Conservation (phyloP, 2,113 vertebrate species). For the Empidonax alnorum region DNA sequence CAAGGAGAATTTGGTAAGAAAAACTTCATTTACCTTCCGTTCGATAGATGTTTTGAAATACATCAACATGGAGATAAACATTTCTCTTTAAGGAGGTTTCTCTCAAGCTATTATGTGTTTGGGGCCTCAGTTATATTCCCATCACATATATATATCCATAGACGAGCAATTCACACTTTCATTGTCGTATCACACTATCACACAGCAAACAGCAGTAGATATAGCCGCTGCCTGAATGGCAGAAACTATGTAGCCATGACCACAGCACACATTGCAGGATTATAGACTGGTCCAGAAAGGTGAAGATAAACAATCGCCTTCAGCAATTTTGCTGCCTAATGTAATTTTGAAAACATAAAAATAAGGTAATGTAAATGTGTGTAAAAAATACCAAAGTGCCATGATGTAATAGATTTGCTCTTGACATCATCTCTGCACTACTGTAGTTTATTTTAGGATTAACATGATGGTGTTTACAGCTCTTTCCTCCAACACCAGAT, state of each 20-base stretch:
- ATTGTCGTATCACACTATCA: background rate
- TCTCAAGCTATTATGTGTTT: background rate
- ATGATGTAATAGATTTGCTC: background rate
- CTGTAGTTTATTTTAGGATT: background rate
- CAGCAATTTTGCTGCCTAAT: background rate
- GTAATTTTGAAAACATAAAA: background rate
- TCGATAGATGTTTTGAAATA: background rate
- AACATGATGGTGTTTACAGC: background rate
- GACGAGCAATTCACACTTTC: background rate
- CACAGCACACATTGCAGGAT: background rate
- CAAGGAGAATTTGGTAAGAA: background rate
- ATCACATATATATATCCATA: background rate
- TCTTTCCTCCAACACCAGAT: background rate
- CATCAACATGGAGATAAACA: background rate
- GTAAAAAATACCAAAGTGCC: background rate
- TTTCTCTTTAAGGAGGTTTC: background rate
- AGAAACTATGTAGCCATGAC: background rate
- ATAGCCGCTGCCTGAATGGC: background rate
- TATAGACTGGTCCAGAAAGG: background rate
- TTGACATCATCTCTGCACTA: background rate
- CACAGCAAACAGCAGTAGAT: background rate
- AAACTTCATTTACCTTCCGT: background rate
- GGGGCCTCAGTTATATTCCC: background rate
- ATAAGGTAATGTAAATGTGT: background rate
- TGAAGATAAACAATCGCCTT: background rate